Evolutionary conservation across 2,888 invertebrate species (phyloP).

Genomic region (Temnothorax ravouxi): DNA sequence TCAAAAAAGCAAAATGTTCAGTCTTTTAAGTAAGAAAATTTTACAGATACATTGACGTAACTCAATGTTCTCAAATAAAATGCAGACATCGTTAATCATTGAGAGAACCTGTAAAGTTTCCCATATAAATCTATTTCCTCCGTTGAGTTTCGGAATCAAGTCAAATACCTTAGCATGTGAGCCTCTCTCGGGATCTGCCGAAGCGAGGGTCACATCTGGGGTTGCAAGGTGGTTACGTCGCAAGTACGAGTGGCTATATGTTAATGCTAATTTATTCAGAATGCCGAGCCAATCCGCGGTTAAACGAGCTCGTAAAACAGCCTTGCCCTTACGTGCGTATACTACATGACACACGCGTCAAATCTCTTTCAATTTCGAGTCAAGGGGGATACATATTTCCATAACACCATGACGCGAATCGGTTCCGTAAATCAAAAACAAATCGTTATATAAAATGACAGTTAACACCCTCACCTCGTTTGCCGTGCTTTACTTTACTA

Average conservation of each 20-base stretch:
- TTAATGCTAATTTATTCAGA: slow-evolving; percentile 79
- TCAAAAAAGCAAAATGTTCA: neutral
- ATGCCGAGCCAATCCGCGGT: slow-evolving; percentile 59
- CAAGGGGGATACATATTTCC: slow-evolving; percentile 67
- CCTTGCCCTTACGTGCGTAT: slow-evolving; percentile 50
- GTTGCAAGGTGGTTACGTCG: slow-evolving; percentile 42
- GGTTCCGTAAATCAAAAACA: slow-evolving; percentile 67
- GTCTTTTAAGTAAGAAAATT: neutral
- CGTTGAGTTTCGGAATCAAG: slow-evolving; percentile 34
- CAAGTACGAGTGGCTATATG: slow-evolving; percentile 34
- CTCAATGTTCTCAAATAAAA: neutral
- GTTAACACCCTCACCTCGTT: neutral
- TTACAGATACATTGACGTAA: neutral
- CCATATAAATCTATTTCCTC: slow-evolving; percentile 41
- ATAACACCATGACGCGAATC: slow-evolving; percentile 25
- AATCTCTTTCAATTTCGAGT: slow-evolving; percentile 34
- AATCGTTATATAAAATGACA: slow-evolving; percentile 58
- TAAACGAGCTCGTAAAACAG: slow-evolving; percentile 70
- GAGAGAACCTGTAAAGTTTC: slow-evolving; percentile 31
- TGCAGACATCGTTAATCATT: slow-evolving; percentile 23
- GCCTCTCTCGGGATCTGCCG: slow-evolving; percentile 18
- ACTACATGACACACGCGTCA: slow-evolving; percentile 41
- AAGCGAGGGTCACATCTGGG: slow-evolving; percentile 43
- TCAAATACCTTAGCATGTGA: slow-evolving; percentile 11
- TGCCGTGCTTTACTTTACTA: neutral